These are phyloP conservation scores for Callosobruchus maculatus DNA, from an alignment of 2,888 invertebrate genomes.

Conservation along the genomic window DNA sequence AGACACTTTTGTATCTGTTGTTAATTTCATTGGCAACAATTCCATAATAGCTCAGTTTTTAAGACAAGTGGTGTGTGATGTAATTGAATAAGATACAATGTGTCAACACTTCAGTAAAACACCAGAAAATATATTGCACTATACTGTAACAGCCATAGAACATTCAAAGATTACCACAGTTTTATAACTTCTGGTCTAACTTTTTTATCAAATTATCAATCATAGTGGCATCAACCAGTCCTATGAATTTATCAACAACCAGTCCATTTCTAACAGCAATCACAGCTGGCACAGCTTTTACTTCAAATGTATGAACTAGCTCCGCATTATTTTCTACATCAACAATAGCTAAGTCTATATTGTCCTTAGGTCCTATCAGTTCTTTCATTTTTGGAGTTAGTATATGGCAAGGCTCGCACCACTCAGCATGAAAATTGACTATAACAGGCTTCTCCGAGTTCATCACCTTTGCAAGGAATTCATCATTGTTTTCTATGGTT, in stretches of 20 bases:
- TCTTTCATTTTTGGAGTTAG: conserved; percentile 79
- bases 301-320: conserved; percentile 75
- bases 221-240: conserved; percentile 76
- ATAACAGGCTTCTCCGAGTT: conserved; percentile 82
- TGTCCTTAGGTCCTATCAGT: conserved; percentile 66
- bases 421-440: conserved; percentile 87
- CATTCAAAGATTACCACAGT: neutral
- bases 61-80: too few species aligned
- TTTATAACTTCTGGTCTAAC: conserved; percentile 42
- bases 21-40: too few species aligned
- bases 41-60: too few species aligned
- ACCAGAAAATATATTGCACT: conserved; percentile 5
- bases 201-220: conserved; percentile 75
- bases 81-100: too few species aligned
- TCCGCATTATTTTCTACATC: conserved; percentile 81
- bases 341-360: conserved; percentile 75
- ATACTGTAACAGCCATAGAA: neutral
- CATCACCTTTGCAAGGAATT: conserved; percentile 79
- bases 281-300: conserved; percentile 80
- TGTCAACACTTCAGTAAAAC: neutral
- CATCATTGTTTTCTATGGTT: conserved; percentile 68
- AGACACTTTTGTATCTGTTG: too few species aligned
- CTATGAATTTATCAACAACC: conserved; percentile 84
- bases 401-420: conserved; percentile 88
- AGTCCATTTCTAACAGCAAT: conserved; percentile 79